Evolutionary conservation across 1,140 invertebrate genomes (phyloP).

Genomic region (Hyposmocoma kahamanoa): DNA sequence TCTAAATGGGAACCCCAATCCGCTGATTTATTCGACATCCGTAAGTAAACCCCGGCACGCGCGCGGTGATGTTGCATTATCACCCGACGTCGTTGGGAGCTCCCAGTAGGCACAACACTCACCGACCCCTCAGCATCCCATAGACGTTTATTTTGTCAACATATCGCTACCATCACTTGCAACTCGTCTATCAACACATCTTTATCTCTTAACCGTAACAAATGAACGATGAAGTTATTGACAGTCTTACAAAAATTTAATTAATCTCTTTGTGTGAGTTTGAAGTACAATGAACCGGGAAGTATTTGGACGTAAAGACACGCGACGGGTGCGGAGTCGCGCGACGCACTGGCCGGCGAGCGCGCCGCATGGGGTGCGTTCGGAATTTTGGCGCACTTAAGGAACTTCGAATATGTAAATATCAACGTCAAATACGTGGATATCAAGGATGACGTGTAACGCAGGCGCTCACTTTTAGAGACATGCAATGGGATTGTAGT

Average conservation of each 20-base stretch:
- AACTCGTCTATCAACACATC: neutral
- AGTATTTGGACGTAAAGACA: constrained; percentile 1
- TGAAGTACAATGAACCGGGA: constrained; percentile 15
- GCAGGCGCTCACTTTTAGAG: no score
- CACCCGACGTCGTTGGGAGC: neutral
- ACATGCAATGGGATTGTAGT: no score
- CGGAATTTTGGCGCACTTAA: no score
- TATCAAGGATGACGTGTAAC: no score
- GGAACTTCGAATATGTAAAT: no score
- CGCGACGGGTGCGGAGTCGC: constrained; percentile 1
- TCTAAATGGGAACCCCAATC: neutral
- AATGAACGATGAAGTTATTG: neutral
- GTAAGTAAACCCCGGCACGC: constrained; percentile 28
- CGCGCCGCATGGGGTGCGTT: neutral
- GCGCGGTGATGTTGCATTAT: constrained; percentile 10
- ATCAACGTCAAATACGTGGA: no score
- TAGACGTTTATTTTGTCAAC: constrained; percentile 7
- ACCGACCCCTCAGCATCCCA: constrained; percentile 31
- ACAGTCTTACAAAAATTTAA: no score
- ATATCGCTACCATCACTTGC: constrained; percentile 6
- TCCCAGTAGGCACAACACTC: constrained; percentile 21
- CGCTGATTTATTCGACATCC: constrained; percentile 15
- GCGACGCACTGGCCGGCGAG: constrained; percentile 12
- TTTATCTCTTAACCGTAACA: neutral
- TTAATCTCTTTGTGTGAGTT: neutral